Base-by-base conservation (phyloP, 1,140 invertebrate genomes). In the Acromyrmex heyeri region DNA sequence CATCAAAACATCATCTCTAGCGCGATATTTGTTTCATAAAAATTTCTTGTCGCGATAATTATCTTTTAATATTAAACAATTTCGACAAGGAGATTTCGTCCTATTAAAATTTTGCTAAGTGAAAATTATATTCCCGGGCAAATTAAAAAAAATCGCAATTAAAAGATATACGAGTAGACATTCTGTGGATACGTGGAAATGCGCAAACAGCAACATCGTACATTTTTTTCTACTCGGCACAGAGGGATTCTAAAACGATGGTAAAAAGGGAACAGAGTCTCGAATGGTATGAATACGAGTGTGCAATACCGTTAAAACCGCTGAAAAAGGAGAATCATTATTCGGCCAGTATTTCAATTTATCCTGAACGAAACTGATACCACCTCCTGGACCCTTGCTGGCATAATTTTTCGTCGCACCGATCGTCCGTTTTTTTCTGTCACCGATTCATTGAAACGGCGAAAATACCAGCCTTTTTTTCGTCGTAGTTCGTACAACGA, bases 381-480 rank as follows among this genome's bases (percentile, higher is more conserved):
- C 38, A 82, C 5, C 38, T 38, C 18, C 12, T 30, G 4, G 6
- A 3, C 8, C 3, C 24, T 48, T 14, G 14, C 18, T 7, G 24
- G 18, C 3, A 50, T 83, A 83, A 83, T 83, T 83, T 83, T 72
- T 73, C 21, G 53, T 48, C 79, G 18, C 18, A n/a, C 18, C 55
- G 12, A 82, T 73, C 24, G 5, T 5, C 14, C 5, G 14, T n/a
- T n/a, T 73, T 61, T 82, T 72, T 34, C 30, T 53, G 18, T 24
- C 24, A 24, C 38, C 57, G 55, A 83, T 61, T 62, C 69, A 61
- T 61, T 62, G 55, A 61, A 83, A 62, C 2, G 16, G 55, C 38
- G 16, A 75, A 83, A 83, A 83, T 75, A 83, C 75, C 69, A 61
- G 24, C 24, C 18, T 14, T 59, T 57, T 82, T 83, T 75, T 21